These are phyloP conservation scores for Danio albolineatus DNA, from an alignment of 2,797 vertebrate species.

Conservation along the genomic window DNA sequence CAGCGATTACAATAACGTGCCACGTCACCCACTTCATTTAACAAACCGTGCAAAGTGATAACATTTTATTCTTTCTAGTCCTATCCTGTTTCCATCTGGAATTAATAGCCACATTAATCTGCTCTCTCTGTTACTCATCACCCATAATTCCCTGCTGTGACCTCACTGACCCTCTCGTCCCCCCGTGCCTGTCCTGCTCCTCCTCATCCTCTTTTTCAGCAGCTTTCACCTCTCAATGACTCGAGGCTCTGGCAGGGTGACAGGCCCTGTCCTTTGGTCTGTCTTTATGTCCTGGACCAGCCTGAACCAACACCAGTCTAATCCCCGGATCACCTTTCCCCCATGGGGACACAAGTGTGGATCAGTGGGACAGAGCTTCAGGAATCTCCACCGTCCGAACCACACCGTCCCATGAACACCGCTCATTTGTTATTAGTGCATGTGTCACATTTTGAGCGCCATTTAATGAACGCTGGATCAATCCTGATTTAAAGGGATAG, in stretches of 20 bases:
- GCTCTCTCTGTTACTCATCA: conserved; percentile 56
- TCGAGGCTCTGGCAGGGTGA: conserved; percentile 61
- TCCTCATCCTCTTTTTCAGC: conserved; percentile 47
- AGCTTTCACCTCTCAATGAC: conserved; percentile 60
- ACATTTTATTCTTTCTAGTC: conserved; percentile 43
- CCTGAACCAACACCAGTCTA: conserved; percentile 72
- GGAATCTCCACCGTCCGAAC: conserved; percentile 62
- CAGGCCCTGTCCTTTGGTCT: conserved; percentile 51
- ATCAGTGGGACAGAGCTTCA: conserved; percentile 62
- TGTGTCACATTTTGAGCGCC: conserved; percentile 44
- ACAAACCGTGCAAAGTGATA: background rate
- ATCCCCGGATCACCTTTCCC: conserved; percentile 73
- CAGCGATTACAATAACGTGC: background rate
- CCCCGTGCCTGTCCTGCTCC: conserved; percentile 44
- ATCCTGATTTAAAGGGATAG: background rate
- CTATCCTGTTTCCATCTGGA: conserved; percentile 61
- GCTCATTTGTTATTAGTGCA: conserved; percentile 53
- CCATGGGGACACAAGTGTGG: conserved; percentile 64
- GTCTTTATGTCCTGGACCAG: conserved; percentile 72
- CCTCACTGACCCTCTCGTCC: conserved; percentile 53
- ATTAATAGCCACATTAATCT: conserved; percentile 64
- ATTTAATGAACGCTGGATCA: conserved; percentile 62
- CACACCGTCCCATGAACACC: conserved; percentile 9
- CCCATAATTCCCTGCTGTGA: conserved; percentile 52
- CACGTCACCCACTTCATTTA: background rate